Evolutionary conservation across 2,797 vertebrate species (phyloP), one percentile per base, ranked within the genome.

Genomic region (Sebastes iracundus): DNA sequence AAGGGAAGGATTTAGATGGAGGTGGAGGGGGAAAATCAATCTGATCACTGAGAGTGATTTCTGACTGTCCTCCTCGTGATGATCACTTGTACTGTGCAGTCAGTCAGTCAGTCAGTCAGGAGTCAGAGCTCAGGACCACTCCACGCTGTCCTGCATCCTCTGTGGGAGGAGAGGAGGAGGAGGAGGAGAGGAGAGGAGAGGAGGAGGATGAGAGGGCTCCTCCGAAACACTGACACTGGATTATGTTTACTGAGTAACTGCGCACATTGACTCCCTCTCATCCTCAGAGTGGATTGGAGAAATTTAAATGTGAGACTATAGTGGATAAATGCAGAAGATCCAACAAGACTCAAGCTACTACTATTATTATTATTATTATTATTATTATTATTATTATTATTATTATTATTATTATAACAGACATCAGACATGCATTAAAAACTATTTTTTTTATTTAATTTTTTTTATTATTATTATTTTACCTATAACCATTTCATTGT

Each of bases 81-180:
- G 82, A 72, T 62, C 69, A 52, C 79, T 62, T 79, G 30, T 81
- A 38, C 6, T 76, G 72, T 52, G 77, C 63, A 32, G 23, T 52
- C 49, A 52, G 46, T 35, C 23, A 23, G 23, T 23, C 33, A 33
- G 33, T 20, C 74, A 52, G 49, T 20, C 74, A 72, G 83, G 86
- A 88, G 87, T 75, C 90, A 63, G 25, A 71, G 78, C 78, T 69
- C 80, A 82, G 86, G 81, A 88, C 77, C 80, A 72, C 53, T 38
- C 61, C 46, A 46, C 75, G 4, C 80, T 35, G 77, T 73, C 86
- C 91, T 55, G 89, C 91, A 91, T 92, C 92, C 83, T 88, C 81
- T n/a, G 80, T 7, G 68, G 64, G 75, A 53, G 77, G 67, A 33
- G 59, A 14, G 61, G 25, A 8, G 63, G 75, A 18, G 27, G 28